Base-by-base conservation (phyloP, 2,888 invertebrate genomes). In the Eumerus sabulonum region DNA sequence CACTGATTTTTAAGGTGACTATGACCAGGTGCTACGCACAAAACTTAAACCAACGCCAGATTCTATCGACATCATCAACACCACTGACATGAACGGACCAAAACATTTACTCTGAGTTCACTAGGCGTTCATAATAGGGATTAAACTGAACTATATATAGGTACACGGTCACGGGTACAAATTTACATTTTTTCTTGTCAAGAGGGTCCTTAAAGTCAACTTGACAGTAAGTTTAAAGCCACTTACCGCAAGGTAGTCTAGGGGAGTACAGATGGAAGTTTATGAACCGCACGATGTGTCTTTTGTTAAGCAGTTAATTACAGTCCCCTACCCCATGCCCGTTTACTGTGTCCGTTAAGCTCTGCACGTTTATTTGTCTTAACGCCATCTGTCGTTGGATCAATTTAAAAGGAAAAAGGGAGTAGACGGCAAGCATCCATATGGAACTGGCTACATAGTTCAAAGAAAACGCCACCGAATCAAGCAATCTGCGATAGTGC, bases 381-480 rank as follows among this genome's bases (percentile, higher is more conserved):
- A 13, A 45, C 44, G 48, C 48, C 36, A 27, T 45, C 47, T 66
- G 47, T 54, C n/a, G n/a, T n/a, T n/a, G n/a, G n/a, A n/a, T n/a
- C n/a, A n/a, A n/a, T n/a, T n/a, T n/a, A n/a, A n/a, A n/a, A n/a
- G n/a, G n/a, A n/a, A n/a, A n/a, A n/a, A n/a, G n/a, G n/a, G n/a
- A n/a, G n/a, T n/a, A n/a, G n/a, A n/a, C n/a, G n/a, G n/a, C n/a
- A n/a, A n/a, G n/a, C n/a, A 64, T 48, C 48, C 48, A 48, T 71
- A 62, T 77, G 14, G 60, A 57, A 72, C 45, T 42, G 62, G 72
- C 72, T 72, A 72, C 67, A 40, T 66, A 60, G 72, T 77, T 72
- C 72, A 76, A 76, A 72, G 54, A 36, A 38, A 50, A 17, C 14
- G 0, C 12, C 40, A 38, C 44, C 60, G n/a, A 62, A 45, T 51